phyloP scores from a whole-genome alignment of 2,797 vertebrate species.

The Aulostomus chinensis region DNA sequence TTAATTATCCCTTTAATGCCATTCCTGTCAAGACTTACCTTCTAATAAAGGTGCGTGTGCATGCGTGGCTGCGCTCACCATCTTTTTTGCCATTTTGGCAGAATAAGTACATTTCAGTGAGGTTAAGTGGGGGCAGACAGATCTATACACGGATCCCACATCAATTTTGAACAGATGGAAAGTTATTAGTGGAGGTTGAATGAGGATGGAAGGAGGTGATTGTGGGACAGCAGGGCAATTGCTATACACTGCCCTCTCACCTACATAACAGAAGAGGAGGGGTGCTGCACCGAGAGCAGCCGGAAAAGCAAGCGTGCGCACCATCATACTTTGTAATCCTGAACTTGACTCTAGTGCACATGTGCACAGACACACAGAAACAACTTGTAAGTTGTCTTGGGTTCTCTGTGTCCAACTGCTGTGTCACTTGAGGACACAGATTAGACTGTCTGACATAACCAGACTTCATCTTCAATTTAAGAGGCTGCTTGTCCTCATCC shows the following conservation, averaged over 20 bases:
- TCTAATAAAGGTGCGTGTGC: conserved; percentile 5
- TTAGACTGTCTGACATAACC: conserved; percentile 35
- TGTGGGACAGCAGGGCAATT: conserved; percentile 38
- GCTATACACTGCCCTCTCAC: conserved; percentile 33
- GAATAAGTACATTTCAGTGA: conserved; percentile 28
- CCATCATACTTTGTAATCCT: background rate
- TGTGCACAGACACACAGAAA: background rate
- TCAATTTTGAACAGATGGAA: conserved; percentile 60
- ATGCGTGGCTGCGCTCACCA: background rate
- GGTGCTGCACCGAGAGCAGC: background rate
- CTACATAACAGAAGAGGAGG: conserved; percentile 2
- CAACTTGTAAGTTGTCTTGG: conserved; percentile 1
- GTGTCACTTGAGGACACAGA: conserved; percentile 22
- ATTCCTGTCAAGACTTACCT: conserved; percentile 9
- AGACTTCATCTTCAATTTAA: conserved; percentile 14
- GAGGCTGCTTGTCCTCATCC: conserved; percentile 25
- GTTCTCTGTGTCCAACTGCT: background rate
- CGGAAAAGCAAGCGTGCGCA: background rate
- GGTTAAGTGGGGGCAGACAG: conserved; percentile 67
- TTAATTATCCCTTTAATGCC: conserved; percentile 23
- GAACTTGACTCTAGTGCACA: background rate
- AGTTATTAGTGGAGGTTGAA: conserved; percentile 65
- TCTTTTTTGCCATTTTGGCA: conserved; percentile 22
- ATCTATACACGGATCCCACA: conserved; percentile 61
- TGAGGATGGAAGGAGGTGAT: conserved; percentile 33